Evolutionary conservation across 2,797 vertebrate genomes (phyloP).

Genomic region (Telmatherina bonti): DNA sequence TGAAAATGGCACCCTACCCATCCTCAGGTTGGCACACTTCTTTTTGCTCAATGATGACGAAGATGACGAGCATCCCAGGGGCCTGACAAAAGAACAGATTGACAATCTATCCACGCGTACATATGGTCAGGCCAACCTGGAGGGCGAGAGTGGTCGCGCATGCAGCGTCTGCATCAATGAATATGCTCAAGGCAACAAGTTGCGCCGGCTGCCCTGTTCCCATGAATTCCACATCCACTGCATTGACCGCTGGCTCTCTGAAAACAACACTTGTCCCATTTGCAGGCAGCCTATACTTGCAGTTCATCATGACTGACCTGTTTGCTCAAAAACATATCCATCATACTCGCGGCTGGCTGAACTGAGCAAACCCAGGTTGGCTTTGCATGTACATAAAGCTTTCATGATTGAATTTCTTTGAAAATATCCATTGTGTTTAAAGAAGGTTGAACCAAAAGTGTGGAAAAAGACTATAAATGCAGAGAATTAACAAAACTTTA

Average conservation of each 20-base stretch:
- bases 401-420: slow-evolving; percentile 79
- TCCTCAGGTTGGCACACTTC: slow-evolving; percentile 93
- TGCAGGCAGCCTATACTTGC: slow-evolving; percentile 93
- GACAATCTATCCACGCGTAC: slow-evolving; percentile 95
- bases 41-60: slow-evolving; percentile 93
- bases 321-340: slow-evolving; percentile 44
- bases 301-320: slow-evolving; percentile 83
- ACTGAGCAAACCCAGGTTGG: slow-evolving; percentile 68
- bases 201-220: slow-evolving; percentile 91
- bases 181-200: slow-evolving; percentile 94
- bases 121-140: slow-evolving; percentile 88
- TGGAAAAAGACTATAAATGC: slow-evolving; percentile 77
- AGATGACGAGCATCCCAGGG: slow-evolving; percentile 87
- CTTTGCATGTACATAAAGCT: slow-evolving; percentile 84
- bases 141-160: slow-evolving; percentile 88
- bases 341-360: slow-evolving; percentile 65
- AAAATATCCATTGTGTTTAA: slow-evolving; percentile 74
- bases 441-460: slow-evolving; percentile 81
- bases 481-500: slow-evolving; percentile 88
- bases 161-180: slow-evolving; percentile 97
- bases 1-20: slow-evolving; percentile 91
- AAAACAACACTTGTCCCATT: slow-evolving; percentile 96
- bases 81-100: slow-evolving; percentile 98
- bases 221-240: slow-evolving; percentile 98
- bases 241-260: slow-evolving; percentile 96